A percentile compares a stretch with the other conserved stretches of the same genome.
Evolutionary conservation across 2,888 invertebrate genomes (phyloP).

Genomic region (Archips crataeganus): DNA sequence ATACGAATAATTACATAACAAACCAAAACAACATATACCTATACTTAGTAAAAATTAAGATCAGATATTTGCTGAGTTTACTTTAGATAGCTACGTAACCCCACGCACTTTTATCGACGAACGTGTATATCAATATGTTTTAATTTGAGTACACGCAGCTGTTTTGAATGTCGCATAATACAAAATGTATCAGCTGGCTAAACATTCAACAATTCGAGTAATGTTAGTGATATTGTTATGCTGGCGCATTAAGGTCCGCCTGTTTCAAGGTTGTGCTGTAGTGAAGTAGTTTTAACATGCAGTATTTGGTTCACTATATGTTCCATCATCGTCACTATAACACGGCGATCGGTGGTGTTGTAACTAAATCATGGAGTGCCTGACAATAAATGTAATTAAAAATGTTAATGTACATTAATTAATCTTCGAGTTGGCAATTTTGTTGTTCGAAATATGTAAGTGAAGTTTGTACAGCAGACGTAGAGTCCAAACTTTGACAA

Average conservation of each 20-base stretch:
- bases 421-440: too few species aligned
- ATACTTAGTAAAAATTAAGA: slow-evolving; percentile 4
- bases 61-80: not conserved
- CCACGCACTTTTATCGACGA: slow-evolving; percentile 41
- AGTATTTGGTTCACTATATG: not conserved
- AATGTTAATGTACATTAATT: not conserved
- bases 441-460: too few species aligned
- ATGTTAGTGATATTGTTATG: slow-evolving; percentile 58
- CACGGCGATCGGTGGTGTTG: slow-evolving; percentile 8
- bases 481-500: too few species aligned
- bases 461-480: too few species aligned
- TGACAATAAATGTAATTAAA: slow-evolving; percentile 9
- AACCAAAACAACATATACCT: not conserved
- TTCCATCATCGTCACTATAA: slow-evolving; percentile 10
- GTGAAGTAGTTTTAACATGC: slow-evolving; percentile 2
- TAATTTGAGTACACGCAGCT: slow-evolving; percentile 60
- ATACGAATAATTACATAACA: not conserved
- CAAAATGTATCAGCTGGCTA: slow-evolving; percentile 67
- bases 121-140: slow-evolving; percentile 61
- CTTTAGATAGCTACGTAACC: slow-evolving; percentile 5
- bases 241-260: slow-evolving; percentile 51
- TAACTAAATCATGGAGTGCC: slow-evolving; percentile 13
- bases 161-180: slow-evolving; percentile 59
- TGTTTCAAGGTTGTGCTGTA: slow-evolving; percentile 49
- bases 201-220: slow-evolving; percentile 70